A percentile compares a stretch with the other conserved stretches of the same genome.
These are phyloP conservation scores for Poeciliopsis turrubarensis DNA, from an alignment of 2,113 vertebrate genomes.

Conservation along the genomic window DNA sequence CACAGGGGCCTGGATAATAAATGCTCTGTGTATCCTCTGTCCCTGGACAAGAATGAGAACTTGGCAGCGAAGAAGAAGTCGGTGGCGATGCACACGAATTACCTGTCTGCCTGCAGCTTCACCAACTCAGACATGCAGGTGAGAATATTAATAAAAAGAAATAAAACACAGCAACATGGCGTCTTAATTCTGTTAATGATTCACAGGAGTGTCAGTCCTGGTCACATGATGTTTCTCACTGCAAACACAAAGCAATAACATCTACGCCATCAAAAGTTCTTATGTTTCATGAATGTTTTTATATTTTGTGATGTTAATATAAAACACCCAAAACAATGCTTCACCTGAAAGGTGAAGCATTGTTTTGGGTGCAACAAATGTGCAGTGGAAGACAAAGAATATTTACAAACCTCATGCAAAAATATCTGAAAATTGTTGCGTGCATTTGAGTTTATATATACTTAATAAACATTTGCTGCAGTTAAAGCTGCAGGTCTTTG, in stretches of 20 bases:
- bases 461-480: too few relatives aligned
- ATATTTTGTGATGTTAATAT: not conserved
- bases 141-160: constrained; percentile 7
- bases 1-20: constrained; percentile 95
- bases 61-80: constrained; percentile 99
- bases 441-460: too few relatives aligned
- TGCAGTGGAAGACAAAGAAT: too few relatives aligned
- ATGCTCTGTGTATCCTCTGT: constrained; percentile 98
- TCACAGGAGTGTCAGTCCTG: constrained; percentile 27
- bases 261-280: not conserved
- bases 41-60: constrained; percentile 98
- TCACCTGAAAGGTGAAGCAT: too few relatives aligned
- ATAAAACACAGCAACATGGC: not conserved
- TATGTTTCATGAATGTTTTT: not conserved
- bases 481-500: too few relatives aligned
- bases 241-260: constrained; percentile 50
- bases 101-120: constrained; percentile 98
- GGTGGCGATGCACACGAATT: constrained; percentile 99
- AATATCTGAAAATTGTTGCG: too few relatives aligned
- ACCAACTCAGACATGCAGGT: constrained; percentile 99
- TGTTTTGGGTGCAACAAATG: too few relatives aligned
- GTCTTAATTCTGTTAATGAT: constrained; percentile 54
- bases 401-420: too few relatives aligned
- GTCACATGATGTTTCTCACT: constrained; percentile 52
- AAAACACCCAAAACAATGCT: too few relatives aligned